A percentile compares a stretch with the other conserved stretches of the same genome.
phyloP scores from a whole-genome alignment of 2,888 invertebrate species.

The Flabesymbios commensalis region DNA sequence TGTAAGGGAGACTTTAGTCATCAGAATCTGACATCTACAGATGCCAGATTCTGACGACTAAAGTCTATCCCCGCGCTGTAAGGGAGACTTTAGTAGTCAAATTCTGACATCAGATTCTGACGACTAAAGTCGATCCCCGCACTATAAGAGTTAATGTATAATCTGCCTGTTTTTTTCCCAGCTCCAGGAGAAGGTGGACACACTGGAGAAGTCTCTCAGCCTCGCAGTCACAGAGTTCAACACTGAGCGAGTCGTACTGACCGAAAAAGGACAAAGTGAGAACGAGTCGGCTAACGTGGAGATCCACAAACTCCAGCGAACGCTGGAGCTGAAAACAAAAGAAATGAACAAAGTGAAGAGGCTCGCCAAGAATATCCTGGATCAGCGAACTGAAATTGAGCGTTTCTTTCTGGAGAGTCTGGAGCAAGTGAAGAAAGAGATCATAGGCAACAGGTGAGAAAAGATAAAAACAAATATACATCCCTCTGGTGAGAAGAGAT shows the following conservation, averaged over 20 bases:
- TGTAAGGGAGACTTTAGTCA: no score
- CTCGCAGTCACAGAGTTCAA: conserved; percentile 59
- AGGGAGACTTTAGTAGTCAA: no score
- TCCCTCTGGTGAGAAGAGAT: no score
- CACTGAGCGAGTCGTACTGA: conserved; percentile 43
- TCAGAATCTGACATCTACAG: no score
- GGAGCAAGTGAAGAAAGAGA: conserved; percentile 57
- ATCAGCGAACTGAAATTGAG: conserved; percentile 60
- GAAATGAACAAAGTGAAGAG: conserved; percentile 60
- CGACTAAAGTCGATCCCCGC: no score
- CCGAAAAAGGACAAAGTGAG: conserved; percentile 43
- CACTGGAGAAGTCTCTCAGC: conserved; percentile 56
- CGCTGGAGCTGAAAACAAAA: conserved; percentile 57
- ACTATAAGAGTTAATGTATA: no score
- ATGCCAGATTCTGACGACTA: no score
- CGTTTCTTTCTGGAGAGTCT: conserved; percentile 59
- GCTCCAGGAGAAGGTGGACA: conserved; percentile 54
- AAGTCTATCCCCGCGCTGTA: no score
- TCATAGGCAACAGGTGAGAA: conserved; percentile 57
- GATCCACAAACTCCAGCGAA: conserved; percentile 54
- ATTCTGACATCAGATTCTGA: no score
- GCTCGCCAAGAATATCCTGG: conserved; percentile 59
- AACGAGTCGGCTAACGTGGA: conserved; percentile 52
- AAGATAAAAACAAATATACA: no score
- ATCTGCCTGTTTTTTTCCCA: conserved; percentile 26